Conservation (phyloP, 2,888 invertebrate species). For the Thereva unica region DNA sequence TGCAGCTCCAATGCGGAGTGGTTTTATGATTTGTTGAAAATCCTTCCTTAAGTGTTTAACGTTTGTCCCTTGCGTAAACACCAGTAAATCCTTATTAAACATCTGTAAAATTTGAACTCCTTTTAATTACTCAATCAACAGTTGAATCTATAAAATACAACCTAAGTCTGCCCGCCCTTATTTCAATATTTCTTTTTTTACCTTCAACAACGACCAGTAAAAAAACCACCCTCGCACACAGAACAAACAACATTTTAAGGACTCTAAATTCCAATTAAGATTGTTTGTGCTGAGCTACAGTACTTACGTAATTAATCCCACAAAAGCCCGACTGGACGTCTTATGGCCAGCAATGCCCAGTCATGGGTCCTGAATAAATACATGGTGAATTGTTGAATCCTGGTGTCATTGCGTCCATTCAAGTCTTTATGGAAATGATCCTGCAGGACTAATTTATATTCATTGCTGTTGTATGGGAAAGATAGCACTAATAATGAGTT, state of each 20-base stretch:
- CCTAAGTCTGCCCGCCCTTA: too few species aligned
- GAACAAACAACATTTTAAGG: neutral
- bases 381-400: slow-evolving; percentile 15
- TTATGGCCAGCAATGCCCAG: slow-evolving; percentile 1
- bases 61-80: too few species aligned
- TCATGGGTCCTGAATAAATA: neutral
- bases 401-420: slow-evolving; percentile 9
- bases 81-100: too few species aligned
- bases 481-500: slow-evolving; percentile 15
- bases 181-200: too few species aligned
- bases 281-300: neutral
- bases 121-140: too few species aligned
- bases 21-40: too few species aligned
- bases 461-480: slow-evolving; percentile 18
- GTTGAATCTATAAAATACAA: too few species aligned
- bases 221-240: too few species aligned
- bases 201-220: too few species aligned
- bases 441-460: slow-evolving; percentile 27
- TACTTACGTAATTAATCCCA: slow-evolving; percentile 21
- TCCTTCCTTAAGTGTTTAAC: too few species aligned
- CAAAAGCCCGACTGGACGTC: slow-evolving; percentile 14
- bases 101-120: too few species aligned
- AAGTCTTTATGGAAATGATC: slow-evolving; percentile 29
- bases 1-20: too few species aligned
- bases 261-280: slow-evolving; percentile 1